Base-by-base conservation (phyloP, 2,113 vertebrate genomes). In the Actenoides hombroni region DNA sequence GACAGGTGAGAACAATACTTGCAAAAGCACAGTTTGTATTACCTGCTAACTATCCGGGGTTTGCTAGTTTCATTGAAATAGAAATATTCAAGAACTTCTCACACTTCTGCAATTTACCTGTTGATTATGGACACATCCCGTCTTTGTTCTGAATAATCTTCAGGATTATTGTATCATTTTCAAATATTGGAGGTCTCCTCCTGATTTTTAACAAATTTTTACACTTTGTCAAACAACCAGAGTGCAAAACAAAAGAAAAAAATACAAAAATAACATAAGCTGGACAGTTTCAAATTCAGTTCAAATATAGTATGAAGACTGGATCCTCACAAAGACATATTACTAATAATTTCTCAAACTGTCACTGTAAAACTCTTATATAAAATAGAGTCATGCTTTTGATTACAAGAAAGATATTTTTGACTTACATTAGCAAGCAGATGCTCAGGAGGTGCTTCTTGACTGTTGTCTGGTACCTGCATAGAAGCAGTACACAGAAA, bases 1-100 rank as follows among this genome's bases (percentile, higher is more conserved):
- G 96, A 94, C 93, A 95, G 83, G 86, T 3, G 24, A 92, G 91
- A 95, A 93, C 86, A 97, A 95, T 87, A 15, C 31, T 75, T 87
- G 42, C n/a, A 80, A 91, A 86, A 95, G 51, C 24, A 92, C 60
- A 85, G 86, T 76, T 88, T 91, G 61, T 75, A 73, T 70, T 87
- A 84, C 33, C 61, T 54, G 20, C 29, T 94, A 92, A 80, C 33
- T 83, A 33, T 40, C 83, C 78, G 76, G 61, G 11, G 5, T 49
- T 90, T 63, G 21, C 35, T 85, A 69, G 71, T 67, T 88, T 85
- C 37, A 71, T 79, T 57, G 80, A 87, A 94, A 87, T 13, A 81
- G n/a, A 89, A 95, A 79, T 54, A 81, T 76, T 61, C 37, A 61
- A 42, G 53, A 81, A 61, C 19, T 76, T 83, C 33, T 63, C 39